Base-by-base conservation (phyloP, 2,797 vertebrate genomes). In the Falco novaeseelandiae region DNA sequence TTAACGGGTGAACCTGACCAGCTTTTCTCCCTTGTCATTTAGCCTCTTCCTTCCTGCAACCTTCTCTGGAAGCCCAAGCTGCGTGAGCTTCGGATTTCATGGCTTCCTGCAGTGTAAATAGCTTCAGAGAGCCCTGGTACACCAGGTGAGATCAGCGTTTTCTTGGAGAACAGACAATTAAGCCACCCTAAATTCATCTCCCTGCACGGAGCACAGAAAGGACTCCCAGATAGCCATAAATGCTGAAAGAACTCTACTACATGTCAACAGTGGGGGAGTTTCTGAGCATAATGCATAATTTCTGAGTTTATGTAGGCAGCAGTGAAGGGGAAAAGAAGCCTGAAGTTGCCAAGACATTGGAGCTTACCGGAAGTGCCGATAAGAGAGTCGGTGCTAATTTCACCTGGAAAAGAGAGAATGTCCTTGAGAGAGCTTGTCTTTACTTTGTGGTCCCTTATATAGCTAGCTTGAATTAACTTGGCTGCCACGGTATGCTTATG, bases 371-470 rank as follows among this genome's bases (percentile, higher is more conserved):
- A 40, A 38, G 65, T 94, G 92, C 70, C 65, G 58, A 54, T 44
- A 70, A 89, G 38, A 62, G 79, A 44, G 18, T 65, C 42, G 0
- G 87, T 72, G 42, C 32, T 54, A 86, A 34, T 5, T 48, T 63
- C 94, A 90, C 16, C 96, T 97, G 83, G 54, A 95, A 97, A 95
- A 97, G 55, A 97, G 36, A 95, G 38, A 95, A 91, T 6, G 8
- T 55, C 63, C 54, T 88, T 96, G 42, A 88, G 54, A 90, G 66
- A 86, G 8, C n/a, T 58, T 79, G 25, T 46, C 14, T 78, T 92
- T 90, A 27, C 34, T 80, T 63, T 71, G 58, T 18, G 19, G 10
- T 67, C 17, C 26, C 19, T 73, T 51, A 80, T 38, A 67, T 4
- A 87, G 57, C 15, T 48, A 83, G 22, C n/a, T 27, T 71, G 49